Base-by-base conservation (phyloP, 1,140 invertebrate genomes). In the Monochamus saltuarius region DNA sequence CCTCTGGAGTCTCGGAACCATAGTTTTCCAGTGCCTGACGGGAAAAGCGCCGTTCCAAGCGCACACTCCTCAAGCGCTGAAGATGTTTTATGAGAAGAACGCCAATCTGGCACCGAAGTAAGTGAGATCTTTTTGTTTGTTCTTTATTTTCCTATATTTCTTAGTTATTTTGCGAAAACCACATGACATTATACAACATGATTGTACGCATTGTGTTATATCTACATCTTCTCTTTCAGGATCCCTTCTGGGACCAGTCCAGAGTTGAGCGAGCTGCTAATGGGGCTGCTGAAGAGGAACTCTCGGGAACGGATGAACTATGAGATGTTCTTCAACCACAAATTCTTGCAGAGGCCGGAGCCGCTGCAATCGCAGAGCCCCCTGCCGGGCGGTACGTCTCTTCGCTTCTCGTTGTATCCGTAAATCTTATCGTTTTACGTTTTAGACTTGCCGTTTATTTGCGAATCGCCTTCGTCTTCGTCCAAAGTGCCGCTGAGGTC, bases 41-140 rank as follows among this genome's bases (percentile, higher is more conserved):
- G 97, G 97, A 42, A 97, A 96, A 78, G 97, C 97, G 46, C 97
- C 98, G 39, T 99, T 99, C 79, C 91, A 96, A 79, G 97, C 97
- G 38, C 91, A 94, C 69, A 98, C 95, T 37, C 98, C 98, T n/a
- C 96, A 98, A 75, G 95, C 95, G 59, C 82, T 99, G 16, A 99
- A 98, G 80, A 86, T 89, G 66, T 98, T 93, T 78, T 99, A 99
- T 76, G 97, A 99, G 77, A 95, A 95, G 75, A 97, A 95, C 79
- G 85, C 88, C n/a, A 94, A 97, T 78, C 82, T 99, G 57, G 85
- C 90, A 56, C 97, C 97, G 65, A 96, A 95, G 94, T 97, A 84
- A 82, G 86, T 80, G 8, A 11, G 34, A 19, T 1, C 38, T 58
- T 40, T 29, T 1, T 61, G 13, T 47, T 46, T 42, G 11, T n/a